Conservation (phyloP, 2,888 invertebrate species). For the Cephus runcator region DNA sequence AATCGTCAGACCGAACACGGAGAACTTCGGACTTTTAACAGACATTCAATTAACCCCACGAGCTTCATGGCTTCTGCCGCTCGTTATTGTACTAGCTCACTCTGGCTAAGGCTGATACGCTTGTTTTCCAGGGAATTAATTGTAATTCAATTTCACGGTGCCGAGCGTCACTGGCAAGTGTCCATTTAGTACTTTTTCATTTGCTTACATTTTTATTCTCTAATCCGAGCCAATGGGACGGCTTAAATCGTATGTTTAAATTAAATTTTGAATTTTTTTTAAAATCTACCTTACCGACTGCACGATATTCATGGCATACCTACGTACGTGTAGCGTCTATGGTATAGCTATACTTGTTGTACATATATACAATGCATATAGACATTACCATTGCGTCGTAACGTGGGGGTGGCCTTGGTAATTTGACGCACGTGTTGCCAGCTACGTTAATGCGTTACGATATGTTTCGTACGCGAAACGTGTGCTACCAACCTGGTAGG, state of each 20-base stretch:
- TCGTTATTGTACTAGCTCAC: neutral
- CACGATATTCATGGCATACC: neutral
- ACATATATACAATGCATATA: neutral
- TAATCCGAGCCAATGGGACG: neutral
- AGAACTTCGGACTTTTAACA: neutral
- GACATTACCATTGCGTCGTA: neutral
- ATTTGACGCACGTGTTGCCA: neutral
- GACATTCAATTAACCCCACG: neutral
- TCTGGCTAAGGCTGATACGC: neutral
- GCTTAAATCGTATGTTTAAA: neutral
- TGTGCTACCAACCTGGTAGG: neutral
- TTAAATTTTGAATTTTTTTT: neutral
- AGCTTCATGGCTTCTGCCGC: neutral
- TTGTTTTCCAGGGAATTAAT: neutral
- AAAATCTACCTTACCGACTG: neutral
- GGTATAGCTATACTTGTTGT: neutral
- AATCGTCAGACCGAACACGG: neutral
- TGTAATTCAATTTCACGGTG: neutral
- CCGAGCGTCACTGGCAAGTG: neutral
- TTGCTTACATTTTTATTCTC: neutral
- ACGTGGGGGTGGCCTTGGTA: neutral
- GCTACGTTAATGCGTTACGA: constrained; percentile 3
- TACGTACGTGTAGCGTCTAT: neutral
- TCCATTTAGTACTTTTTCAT: neutral
- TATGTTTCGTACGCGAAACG: neutral